A percentile compares a stretch with the other conserved stretches of the same genome.
These are phyloP conservation scores for Phocides pigmalion DNA, from an alignment of 1,140 invertebrate genomes.

Conservation along the genomic window DNA sequence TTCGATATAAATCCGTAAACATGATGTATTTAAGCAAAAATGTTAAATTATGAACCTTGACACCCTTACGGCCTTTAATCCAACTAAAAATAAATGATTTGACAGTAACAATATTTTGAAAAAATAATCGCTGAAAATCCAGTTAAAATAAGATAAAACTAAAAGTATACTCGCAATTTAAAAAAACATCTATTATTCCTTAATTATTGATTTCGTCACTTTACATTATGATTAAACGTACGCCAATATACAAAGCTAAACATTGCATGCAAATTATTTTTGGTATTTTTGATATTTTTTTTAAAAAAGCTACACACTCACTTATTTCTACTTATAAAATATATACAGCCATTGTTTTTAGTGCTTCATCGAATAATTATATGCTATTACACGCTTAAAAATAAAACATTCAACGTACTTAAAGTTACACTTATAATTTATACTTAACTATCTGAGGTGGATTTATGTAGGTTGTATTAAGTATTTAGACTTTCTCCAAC, in stretches of 20 bases:
- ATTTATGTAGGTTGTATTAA: conserved; percentile 32
- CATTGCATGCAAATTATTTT: conserved; percentile 26
- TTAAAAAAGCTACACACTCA: conserved; percentile 14
- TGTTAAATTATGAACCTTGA: too few species aligned
- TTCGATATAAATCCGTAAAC: too few species aligned
- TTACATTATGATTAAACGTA: neutral
- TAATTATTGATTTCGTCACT: conserved; percentile 21
- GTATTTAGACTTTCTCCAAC: conserved; percentile 20
- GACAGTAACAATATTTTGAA: neutral
- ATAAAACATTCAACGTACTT: neutral
- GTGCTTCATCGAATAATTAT: neutral
- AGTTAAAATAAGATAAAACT: neutral
- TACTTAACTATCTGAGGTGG: conserved; percentile 27
- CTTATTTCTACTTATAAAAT: conserved; percentile 7
- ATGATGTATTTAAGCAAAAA: too few species aligned
- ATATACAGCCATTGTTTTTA: conserved; percentile 26
- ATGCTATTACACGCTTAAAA: neutral
- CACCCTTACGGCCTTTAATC: too few species aligned
- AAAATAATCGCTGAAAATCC: neutral
- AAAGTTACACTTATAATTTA: neutral
- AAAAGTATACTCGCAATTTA: neutral
- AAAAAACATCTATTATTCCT: conserved; percentile 6
- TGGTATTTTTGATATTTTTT: conserved; percentile 17
- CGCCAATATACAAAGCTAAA: neutral
- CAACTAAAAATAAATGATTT: neutral